Base-by-base conservation (phyloP, 2,797 vertebrate species). In the Xenops minutus region DNA sequence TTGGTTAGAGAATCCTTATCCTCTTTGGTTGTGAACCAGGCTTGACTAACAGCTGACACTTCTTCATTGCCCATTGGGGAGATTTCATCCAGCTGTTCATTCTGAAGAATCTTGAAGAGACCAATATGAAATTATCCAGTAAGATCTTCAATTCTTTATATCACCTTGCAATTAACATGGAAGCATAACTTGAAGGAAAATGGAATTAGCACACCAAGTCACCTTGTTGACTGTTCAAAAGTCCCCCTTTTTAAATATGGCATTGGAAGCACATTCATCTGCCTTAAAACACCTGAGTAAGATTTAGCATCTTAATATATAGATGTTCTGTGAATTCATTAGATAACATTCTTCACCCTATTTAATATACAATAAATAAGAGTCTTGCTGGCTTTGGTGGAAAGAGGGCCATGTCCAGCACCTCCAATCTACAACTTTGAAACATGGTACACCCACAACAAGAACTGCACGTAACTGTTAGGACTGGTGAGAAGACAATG, bases 1-100 rank as follows among this genome's bases (percentile, higher is more conserved):
- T 99, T 99, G n/a, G 99, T 98, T 78, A 99, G 97, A 36, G 99
- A 99, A 98, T 99, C 99, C 96, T 99, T 99, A 97, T 99, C 99
- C 95, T 99, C 99, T 98, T 99, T 99, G 32, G 99, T 99, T 32
- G 99, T 99, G 97, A 99, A 99, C 99, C 99, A 99, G 72, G 99
- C 99, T 96, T 99, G 99, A 95, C 99, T 99, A 96, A 99, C 99
- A 22, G 99, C 98, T 14, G 99, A 99, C 73, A 99, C 98, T 64
- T 99, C 98, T 62, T 99, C 99, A 14, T 97, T 97, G 97, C 98
- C 98, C 97, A 98, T 95, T 59, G 98, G 91, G 51, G 98, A 98
- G 37, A 98, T 95, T 76, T 98, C 98, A 96, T 98, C 98, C 96
- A 98, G 88, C 80, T 98, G 98, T 15, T 99, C 98, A 77, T 99